Evolutionary conservation across 2,797 vertebrate species (phyloP), one percentile per base, ranked within the genome.

Genomic region (Sebastes oblongus): DNA sequence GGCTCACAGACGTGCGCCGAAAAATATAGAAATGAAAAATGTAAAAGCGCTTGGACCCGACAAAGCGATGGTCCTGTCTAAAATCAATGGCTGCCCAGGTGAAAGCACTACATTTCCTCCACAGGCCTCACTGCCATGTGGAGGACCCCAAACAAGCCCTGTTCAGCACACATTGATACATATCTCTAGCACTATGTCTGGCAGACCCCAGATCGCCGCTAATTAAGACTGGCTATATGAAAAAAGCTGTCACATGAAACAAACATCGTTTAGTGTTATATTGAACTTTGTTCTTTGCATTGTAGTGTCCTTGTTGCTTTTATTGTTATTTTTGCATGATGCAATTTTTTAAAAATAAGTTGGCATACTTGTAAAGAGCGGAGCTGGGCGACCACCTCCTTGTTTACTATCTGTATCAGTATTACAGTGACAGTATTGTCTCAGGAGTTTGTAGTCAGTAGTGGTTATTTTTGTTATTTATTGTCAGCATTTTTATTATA

Each of bases 371-470:
- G 90, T 86, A 83, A 86, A 77, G 84, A 77, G 84, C 78, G 76
- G 75, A 81, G 83, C 87, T 65, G 69, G 60, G 72, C 78, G 80
- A 84, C 72, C 80, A 72, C 86, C 80, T 88, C 83, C 73, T 86
- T 89, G 91, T 94, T 94, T 91, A 92, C 91, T 92, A 81, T 89
- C 74, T 79, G 88, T 92, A 88, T 93, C 91, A 82, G 93, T 94
- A 93, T 94, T 92, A 91, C 90, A 91, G 92, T 94, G 90, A 86
- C 91, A 86, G 90, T 94, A 90, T 94, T 83, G 92, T 94, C 92
- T 94, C 94, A 94, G 94, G 93, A 95, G 91, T 93, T 93, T 85
- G 90, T 93, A 90, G 91, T 88, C 83, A 86, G 88, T 84, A 82
- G 87, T 91, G 83, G 69, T 62, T 86, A 8, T 58, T 88, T 78